Conservation (phyloP, 35 echinoderm and acorn worm species). For the Diadema setosum region DNA sequence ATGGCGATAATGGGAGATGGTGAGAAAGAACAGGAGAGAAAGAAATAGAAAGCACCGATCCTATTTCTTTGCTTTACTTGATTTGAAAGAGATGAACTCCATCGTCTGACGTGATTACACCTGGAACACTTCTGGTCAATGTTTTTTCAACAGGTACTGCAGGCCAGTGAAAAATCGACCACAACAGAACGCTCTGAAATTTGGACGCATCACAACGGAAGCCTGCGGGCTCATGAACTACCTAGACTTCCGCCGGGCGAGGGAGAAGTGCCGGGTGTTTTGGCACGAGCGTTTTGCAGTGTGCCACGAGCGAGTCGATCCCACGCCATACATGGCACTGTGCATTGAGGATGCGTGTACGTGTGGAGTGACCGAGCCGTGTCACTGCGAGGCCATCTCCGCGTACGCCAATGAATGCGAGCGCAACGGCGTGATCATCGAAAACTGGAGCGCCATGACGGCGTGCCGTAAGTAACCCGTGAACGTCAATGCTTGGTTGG, state of each 20-base stretch:
- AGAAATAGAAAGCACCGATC: not conserved
- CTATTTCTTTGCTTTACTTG: not conserved
- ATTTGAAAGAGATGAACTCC: not conserved
- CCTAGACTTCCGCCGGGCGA: not conserved
- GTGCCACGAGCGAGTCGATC: constrained; percentile 24
- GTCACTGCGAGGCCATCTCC: constrained; percentile 49
- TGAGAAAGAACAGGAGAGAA: no score
- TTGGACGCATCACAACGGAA: not conserved
- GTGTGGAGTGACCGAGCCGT: constrained; percentile 42
- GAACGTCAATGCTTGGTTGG: no score
- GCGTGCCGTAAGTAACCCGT: constrained; percentile 42
- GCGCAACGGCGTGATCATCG: not conserved
- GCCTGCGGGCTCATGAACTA: not conserved
- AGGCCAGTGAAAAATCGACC: not conserved
- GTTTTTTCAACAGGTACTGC: not conserved
- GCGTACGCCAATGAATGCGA: constrained; percentile 53
- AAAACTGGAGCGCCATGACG: not conserved
- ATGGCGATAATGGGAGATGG: no score
- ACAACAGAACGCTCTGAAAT: not conserved
- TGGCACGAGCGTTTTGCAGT: not conserved
- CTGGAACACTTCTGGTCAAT: not conserved
- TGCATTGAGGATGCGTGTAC: constrained; percentile 65
- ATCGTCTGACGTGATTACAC: not conserved
- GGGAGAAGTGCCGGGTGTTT: not conserved
- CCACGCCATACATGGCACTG: constrained; percentile 14